Conservation (phyloP, 1,140 invertebrate species). For the Phymorhynchus buccinoides region DNA sequence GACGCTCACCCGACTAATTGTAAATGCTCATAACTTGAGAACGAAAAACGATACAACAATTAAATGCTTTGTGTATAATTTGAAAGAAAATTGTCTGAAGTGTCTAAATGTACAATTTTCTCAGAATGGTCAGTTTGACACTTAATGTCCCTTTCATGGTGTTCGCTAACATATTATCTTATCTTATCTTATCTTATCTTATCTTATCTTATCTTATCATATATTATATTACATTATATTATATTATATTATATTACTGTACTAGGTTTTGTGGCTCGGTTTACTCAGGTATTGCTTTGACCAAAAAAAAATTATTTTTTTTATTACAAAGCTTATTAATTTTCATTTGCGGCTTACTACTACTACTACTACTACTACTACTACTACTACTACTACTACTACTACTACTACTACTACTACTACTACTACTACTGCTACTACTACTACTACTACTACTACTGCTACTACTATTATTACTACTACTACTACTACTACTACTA, state of each 20-base stretch:
- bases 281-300: neutral
- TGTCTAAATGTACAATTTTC: too few relatives aligned
- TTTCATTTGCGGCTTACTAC: neutral
- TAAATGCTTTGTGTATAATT: too few relatives aligned
- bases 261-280: neutral
- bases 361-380: slow-evolving; percentile 17
- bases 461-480: slow-evolving; percentile 13
- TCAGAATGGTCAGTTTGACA: too few relatives aligned
- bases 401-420: slow-evolving; percentile 16
- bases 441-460: slow-evolving; percentile 13
- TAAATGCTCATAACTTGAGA: too few relatives aligned
- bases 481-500: slow-evolving; percentile 17
- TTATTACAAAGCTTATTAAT: neutral
- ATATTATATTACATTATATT: too few relatives aligned
- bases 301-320: neutral
- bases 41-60: too few relatives aligned
- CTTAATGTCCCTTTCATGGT: too few relatives aligned
- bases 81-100: too few relatives aligned
- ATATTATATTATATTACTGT: neutral
- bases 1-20: too few relatives aligned
- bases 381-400: slow-evolving; percentile 16
- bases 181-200: too few relatives aligned
- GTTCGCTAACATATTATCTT: too few relatives aligned
- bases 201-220: too few relatives aligned
- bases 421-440: slow-evolving; percentile 9